Evolutionary conservation across 2,888 invertebrate species (phyloP).

Genomic region (Erannis defoliaria): DNA sequence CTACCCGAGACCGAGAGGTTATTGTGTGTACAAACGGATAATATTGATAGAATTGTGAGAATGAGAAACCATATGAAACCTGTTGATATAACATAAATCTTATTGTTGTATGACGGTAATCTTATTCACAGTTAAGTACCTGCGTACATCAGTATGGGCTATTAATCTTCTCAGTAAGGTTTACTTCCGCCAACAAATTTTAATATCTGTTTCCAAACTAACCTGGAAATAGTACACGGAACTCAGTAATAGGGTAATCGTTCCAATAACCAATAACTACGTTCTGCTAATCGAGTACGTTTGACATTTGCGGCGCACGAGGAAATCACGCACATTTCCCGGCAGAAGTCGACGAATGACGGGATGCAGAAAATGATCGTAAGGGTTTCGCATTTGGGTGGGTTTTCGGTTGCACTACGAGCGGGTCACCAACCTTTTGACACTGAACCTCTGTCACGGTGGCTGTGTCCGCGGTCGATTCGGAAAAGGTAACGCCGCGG

Average conservation of each 20-base stretch:
- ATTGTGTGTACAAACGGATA: too few relatives aligned
- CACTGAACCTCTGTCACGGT: slow-evolving; percentile 82
- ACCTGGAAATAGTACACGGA: slow-evolving; percentile 27
- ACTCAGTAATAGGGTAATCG: slow-evolving; percentile 40
- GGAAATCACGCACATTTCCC: slow-evolving; percentile 60
- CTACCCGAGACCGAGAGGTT: slow-evolving; percentile 17
- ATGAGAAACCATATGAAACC: slow-evolving; percentile 25
- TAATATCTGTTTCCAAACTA: slow-evolving; percentile 5
- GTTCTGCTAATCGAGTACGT: slow-evolving; percentile 50
- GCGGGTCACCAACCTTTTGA: slow-evolving; percentile 84
- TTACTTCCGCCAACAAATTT: slow-evolving; percentile 1
- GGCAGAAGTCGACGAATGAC: slow-evolving; percentile 53
- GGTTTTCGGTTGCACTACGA: slow-evolving; percentile 65
- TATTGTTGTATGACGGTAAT: slow-evolving; percentile 4
- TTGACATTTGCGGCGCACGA: slow-evolving; percentile 74
- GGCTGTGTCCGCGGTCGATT: slow-evolving; percentile 80
- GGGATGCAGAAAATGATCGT: slow-evolving; percentile 55
- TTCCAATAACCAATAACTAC: slow-evolving; percentile 35
- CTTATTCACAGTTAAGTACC: neutral
- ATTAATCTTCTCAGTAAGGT: too few relatives aligned
- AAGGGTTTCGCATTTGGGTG: slow-evolving; percentile 57
- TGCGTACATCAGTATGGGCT: neutral
- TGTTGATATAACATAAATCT: slow-evolving; percentile 21
- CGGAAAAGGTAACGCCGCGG: slow-evolving; percentile 83
- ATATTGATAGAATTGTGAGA: slow-evolving; percentile 5